Conservation (phyloP, 2,797 vertebrate species). For the Graptemys geographica region DNA sequence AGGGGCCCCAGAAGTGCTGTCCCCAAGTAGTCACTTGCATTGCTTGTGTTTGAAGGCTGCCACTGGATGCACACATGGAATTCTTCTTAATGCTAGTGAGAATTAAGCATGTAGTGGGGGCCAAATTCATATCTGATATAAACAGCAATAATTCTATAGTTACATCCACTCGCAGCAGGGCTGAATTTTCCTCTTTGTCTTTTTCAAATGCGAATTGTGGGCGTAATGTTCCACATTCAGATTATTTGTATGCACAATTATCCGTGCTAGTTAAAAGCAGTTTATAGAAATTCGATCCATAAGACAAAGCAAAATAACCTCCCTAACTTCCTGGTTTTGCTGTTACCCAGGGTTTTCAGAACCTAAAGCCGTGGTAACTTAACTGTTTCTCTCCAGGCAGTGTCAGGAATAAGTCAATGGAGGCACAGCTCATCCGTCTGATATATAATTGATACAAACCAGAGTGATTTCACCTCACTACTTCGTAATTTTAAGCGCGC, state of each 20-base stretch:
- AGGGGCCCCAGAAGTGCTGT: background rate
- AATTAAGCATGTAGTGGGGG: background rate
- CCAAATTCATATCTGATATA: background rate
- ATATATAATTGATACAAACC: too few relatives aligned
- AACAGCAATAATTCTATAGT: background rate
- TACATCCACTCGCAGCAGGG: rapidly evolving
- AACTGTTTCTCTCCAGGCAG: too few relatives aligned
- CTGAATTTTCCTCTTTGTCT: background rate
- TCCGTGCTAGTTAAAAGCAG: background rate
- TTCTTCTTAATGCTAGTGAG: background rate
- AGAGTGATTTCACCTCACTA: too few relatives aligned
- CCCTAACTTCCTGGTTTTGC: background rate
- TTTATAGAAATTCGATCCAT: background rate
- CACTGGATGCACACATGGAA: background rate
- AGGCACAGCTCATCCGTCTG: too few relatives aligned
- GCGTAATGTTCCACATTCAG: background rate
- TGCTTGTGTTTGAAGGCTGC: rapidly evolving
- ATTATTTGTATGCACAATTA: background rate
- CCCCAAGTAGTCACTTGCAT: background rate
- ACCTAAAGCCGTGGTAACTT: too few relatives aligned
- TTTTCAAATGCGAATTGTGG: background rate
- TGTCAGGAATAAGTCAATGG: too few relatives aligned
- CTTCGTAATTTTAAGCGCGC: too few relatives aligned
- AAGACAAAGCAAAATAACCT: background rate
- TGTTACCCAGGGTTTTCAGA: too few relatives aligned